A percentile compares a stretch with the other conserved stretches of the same genome.
These are phyloP conservation scores for Pangasianodon gigas DNA, from an alignment of 2,113 vertebrate species.

Conservation along the genomic window DNA sequence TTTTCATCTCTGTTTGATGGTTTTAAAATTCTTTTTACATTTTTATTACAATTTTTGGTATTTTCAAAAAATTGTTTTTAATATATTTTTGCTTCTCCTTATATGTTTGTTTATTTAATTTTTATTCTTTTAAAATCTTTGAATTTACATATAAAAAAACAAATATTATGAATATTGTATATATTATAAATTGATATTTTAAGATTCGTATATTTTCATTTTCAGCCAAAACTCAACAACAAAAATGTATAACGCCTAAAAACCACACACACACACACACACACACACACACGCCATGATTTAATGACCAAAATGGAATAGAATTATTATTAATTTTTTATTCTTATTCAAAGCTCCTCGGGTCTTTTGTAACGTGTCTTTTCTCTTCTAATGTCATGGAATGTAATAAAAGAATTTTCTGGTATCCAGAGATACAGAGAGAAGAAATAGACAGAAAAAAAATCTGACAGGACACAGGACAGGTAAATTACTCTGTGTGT, in stretches of 20 bases:
- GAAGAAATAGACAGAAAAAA: not conserved
- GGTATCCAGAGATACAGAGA: not conserved
- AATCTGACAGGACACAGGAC: not conserved
- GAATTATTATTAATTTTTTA: not conserved
- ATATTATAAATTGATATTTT: not conserved
- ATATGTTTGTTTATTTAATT: not conserved
- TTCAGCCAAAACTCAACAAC: not conserved
- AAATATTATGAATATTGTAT: too few species aligned
- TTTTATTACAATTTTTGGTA: not conserved
- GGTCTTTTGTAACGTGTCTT: not conserved
- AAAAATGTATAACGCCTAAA: not conserved
- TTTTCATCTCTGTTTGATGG: not conserved
- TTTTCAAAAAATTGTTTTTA: not conserved
- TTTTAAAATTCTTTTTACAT: not conserved
- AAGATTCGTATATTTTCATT: not conserved
- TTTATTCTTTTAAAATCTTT: not conserved
- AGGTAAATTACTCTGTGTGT: not conserved
- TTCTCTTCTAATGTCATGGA: not conserved
- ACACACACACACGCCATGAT: not conserved
- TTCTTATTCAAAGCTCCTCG: not conserved
- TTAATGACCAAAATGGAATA: not conserved
- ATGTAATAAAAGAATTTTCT: not conserved
- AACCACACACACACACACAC: not conserved
- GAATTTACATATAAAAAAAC: too few species aligned
- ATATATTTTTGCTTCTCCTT: not conserved